phyloP scores from a whole-genome alignment of 2,888 invertebrate species.

The Limnephilus marmoratus region DNA sequence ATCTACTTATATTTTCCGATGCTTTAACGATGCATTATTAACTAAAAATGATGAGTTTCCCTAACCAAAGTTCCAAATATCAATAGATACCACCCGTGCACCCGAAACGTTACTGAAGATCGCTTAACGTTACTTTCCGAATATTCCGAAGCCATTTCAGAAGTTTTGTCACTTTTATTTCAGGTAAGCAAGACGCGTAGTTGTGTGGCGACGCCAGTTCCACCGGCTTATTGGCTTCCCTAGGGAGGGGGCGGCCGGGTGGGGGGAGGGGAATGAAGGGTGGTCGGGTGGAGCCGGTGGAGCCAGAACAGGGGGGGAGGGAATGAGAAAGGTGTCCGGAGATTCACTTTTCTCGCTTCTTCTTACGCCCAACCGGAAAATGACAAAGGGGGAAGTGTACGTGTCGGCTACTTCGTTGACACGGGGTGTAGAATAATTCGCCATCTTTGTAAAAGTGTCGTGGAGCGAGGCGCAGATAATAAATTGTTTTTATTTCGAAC shows the following conservation, averaged over 20 bases:
- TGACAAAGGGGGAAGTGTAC: slow-evolving; percentile 54
- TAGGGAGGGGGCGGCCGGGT: neutral
- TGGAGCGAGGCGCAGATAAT: slow-evolving; percentile 22
- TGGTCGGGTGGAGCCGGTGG: neutral
- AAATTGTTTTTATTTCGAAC: slow-evolving; percentile 39
- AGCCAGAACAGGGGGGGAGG: neutral
- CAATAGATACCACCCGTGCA: neutral
- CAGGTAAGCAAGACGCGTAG: slow-evolving; percentile 45
- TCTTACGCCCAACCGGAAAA: slow-evolving; percentile 51
- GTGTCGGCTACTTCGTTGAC: slow-evolving; percentile 42
- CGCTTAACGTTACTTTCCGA: neutral
- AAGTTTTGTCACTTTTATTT: slow-evolving; percentile 35
- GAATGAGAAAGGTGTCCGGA: slow-evolving; percentile 13
- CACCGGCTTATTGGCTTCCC: slow-evolving; percentile 40
- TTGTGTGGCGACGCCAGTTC: slow-evolving; percentile 30
- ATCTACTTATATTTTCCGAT: too few relatives aligned
- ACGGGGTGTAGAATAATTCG: slow-evolving; percentile 36
- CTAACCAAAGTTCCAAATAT: neutral
- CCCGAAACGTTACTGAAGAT: neutral
- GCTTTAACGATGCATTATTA: neutral
- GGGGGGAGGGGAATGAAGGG: neutral
- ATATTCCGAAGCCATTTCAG: slow-evolving; percentile 5
- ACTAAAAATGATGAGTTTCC: neutral
- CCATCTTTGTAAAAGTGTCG: slow-evolving; percentile 42
- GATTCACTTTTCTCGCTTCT: slow-evolving; percentile 46